Evolutionary conservation across 1,140 invertebrate genomes (phyloP), one percentile per base, ranked within the genome.

Genomic region (Danaus plexippus): DNA sequence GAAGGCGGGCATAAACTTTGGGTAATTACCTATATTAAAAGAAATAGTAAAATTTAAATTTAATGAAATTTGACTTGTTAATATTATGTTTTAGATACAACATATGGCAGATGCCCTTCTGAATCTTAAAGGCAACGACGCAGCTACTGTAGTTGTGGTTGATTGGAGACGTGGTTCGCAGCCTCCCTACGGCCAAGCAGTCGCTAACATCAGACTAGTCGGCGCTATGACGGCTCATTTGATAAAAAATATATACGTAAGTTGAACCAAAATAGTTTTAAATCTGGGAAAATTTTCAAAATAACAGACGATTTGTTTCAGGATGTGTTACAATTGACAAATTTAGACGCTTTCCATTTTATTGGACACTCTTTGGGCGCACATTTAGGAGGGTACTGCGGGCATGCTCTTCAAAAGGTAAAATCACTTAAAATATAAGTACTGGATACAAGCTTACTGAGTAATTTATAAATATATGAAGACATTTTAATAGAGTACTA

Each of bases 341-440:
- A 89, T 64, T 67, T 92, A 58, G 83, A 90, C 49, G 90, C 90
- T 59, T 90, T 94, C 43, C 96, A 98, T 75, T 90, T 94, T 47
- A 95, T 98, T 63, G 97, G 96, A 0, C 96, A 98, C 84, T 97
- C 95, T 42, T 87, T 98, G 4, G 96, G 96, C 0, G 91, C 93
- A 9, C 96, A 98, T 86, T 87, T 96, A 8, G 92, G 91, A 50
- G 95, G 95, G 7, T 96, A 97, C 75, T 89, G 93, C 10, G 96
- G 96, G 1, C 91, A 92, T 64, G 89, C 90, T 15, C 77, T 97
- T 44, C 89, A 91, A 80, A 89, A 87, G 59, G 89, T 90, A 69
- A 73, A 61, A 63, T 12, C 44, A 15, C 11, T 12, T 1, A 47
- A 13, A 12, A 9, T 47, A 47, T 47, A 11, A 15, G 7, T 32